Evolutionary conservation across 1,140 invertebrate genomes (phyloP).

Genomic region (Calephelis virginiensis): DNA sequence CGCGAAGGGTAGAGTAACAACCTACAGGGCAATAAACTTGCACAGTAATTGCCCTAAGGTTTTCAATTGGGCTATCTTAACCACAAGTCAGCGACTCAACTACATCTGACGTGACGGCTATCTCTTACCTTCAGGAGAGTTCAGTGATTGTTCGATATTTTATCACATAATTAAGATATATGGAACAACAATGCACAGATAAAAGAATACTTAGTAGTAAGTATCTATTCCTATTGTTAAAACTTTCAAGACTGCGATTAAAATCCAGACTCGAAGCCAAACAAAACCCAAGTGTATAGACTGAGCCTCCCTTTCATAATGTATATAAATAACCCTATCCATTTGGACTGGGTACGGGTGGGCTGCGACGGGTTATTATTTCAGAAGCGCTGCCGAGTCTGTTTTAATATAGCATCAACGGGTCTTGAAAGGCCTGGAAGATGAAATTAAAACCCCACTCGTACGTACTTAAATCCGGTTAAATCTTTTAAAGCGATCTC

Average conservation of each 20-base stretch:
- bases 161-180: too few relatives aligned
- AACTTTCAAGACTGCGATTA: not conserved
- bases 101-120: too few relatives aligned
- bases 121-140: too few relatives aligned
- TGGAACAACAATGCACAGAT: too few relatives aligned
- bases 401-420: conserved; percentile 26
- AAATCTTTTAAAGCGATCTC: conserved; percentile 33
- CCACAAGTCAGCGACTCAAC: too few relatives aligned
- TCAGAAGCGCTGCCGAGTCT: conserved; percentile 10
- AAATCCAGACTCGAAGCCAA: not conserved
- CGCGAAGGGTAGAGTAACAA: too few relatives aligned
- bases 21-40: too few relatives aligned
- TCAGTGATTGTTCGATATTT: too few relatives aligned
- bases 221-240: too few relatives aligned
- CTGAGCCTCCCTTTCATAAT: conserved; percentile 2
- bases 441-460: conserved; percentile 38
- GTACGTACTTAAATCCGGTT: conserved; percentile 37
- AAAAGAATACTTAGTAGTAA: too few relatives aligned
- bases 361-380: conserved; percentile 11
- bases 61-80: too few relatives aligned
- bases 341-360: not conserved
- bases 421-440: conserved; percentile 25
- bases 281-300: conserved; percentile 9
- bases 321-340: conserved; percentile 13
- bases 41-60: too few relatives aligned